Evolutionary conservation across 2,888 invertebrate species (phyloP).

Genomic region (Neocrepidodera transversa): DNA sequence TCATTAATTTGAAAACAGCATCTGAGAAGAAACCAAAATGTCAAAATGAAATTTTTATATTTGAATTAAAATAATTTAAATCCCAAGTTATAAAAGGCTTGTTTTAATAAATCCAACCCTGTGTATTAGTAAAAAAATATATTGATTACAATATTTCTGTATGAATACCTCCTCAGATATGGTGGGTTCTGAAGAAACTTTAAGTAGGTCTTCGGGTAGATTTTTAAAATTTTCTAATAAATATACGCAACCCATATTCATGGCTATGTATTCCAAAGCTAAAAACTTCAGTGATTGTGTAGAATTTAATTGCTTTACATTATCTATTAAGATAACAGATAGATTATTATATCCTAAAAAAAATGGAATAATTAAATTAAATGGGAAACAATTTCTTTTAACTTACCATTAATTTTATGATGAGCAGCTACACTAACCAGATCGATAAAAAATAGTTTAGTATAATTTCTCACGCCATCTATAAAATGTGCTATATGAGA

Average conservation of each 20-base stretch:
- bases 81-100: no score
- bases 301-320: conserved; percentile 37
- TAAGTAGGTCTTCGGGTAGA: conserved; percentile 38
- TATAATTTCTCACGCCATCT: conserved; percentile 69
- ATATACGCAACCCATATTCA: conserved; percentile 38
- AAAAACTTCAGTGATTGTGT: conserved; percentile 40
- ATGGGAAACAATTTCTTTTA: background rate
- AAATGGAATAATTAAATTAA: background rate
- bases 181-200: conserved; percentile 34
- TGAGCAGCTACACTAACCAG: conserved; percentile 57
- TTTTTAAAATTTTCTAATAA: conserved; percentile 40
- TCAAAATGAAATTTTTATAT: no score
- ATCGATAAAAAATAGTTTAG: conserved; percentile 63
- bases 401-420: conserved; percentile 54
- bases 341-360: conserved; percentile 38
- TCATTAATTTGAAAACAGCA: no score
- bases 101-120: no score
- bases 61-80: no score
- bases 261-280: conserved; percentile 43
- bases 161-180: conserved; percentile 39
- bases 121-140: background rate
- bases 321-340: conserved; percentile 40
- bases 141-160: background rate
- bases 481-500: conserved; percentile 69
- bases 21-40: no score